Conservation (phyloP, 2,113 vertebrate species). For the Mobula birostris region DNA sequence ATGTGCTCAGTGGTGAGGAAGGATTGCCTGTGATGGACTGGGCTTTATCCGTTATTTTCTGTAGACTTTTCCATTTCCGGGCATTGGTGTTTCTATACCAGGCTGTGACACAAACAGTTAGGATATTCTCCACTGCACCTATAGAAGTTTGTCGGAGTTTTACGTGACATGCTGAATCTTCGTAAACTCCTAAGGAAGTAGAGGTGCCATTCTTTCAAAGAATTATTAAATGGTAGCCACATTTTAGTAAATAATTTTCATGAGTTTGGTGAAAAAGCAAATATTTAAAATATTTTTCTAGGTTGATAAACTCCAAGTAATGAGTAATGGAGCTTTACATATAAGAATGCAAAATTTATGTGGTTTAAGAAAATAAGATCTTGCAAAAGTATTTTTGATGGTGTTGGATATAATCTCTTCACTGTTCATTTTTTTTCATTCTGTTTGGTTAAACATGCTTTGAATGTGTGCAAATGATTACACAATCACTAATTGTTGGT, state of each 20-base stretch:
- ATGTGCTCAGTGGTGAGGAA: too few species aligned
- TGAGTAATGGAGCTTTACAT: not conserved
- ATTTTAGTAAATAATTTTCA: not conserved
- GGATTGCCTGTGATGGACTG: too few species aligned
- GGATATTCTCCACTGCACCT: too few species aligned
- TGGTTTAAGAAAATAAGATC: not conserved
- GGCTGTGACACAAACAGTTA: too few species aligned
- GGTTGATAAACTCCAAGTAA: not conserved
- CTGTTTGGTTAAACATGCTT: not conserved
- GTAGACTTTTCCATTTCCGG: too few species aligned
- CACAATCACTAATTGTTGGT: not conserved
- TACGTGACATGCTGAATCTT: too few species aligned
- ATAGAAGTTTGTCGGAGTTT: too few species aligned
- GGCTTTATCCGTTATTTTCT: too few species aligned
- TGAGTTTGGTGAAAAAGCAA: not conserved
- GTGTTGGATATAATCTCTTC: not conserved
- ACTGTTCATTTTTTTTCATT: not conserved
- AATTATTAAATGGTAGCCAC: not conserved
- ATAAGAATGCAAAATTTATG: not conserved
- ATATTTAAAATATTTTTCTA: not conserved
- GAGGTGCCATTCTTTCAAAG: too few species aligned
- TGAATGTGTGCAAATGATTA: not conserved
- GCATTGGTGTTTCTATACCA: too few species aligned
- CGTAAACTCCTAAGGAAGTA: too few species aligned
- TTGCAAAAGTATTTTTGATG: not conserved